Evolutionary conservation across 2,888 invertebrate genomes (phyloP).

Genomic region (Athalia circularis): DNA sequence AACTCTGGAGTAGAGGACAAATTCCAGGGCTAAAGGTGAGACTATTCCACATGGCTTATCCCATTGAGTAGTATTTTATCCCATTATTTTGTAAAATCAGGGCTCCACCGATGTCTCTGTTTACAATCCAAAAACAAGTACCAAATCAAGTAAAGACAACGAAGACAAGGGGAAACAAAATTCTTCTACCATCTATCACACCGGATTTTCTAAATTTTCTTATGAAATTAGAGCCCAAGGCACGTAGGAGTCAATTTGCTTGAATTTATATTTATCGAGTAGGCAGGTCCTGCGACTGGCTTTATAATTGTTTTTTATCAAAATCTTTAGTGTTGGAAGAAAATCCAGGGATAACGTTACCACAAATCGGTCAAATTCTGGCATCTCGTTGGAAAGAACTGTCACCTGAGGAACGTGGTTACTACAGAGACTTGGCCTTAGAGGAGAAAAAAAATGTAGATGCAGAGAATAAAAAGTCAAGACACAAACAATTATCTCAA

Average conservation of each 20-base stretch:
- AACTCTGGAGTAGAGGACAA: constrained; percentile 70
- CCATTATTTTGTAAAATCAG: constrained; percentile 51
- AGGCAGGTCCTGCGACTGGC: neutral
- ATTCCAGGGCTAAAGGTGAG: constrained; percentile 60
- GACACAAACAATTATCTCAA: constrained; percentile 19
- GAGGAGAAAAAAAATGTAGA: constrained; percentile 50
- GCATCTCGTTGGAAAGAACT: constrained; percentile 70
- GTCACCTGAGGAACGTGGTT: constrained; percentile 68
- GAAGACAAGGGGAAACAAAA: constrained; percentile 17
- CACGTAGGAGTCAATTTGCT: constrained; percentile 51
- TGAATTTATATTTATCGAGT: constrained; percentile 10
- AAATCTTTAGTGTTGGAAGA: constrained; percentile 62
- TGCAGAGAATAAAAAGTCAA: constrained; percentile 23
- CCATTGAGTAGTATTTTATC: neutral
- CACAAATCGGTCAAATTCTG: constrained; percentile 70
- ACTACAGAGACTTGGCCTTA: constrained; percentile 64
- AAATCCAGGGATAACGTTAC: constrained; percentile 66
- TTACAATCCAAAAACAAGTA: constrained; percentile 44
- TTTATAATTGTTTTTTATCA: neutral
- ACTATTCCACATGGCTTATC: neutral
- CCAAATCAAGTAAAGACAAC: constrained; percentile 15
- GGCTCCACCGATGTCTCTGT: constrained; percentile 60
- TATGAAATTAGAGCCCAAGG: constrained; percentile 66
- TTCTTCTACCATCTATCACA: constrained; percentile 42
- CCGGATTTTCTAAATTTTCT: constrained; percentile 70